Conservation (phyloP, 2,797 vertebrate species). For the Esox lucius region DNA sequence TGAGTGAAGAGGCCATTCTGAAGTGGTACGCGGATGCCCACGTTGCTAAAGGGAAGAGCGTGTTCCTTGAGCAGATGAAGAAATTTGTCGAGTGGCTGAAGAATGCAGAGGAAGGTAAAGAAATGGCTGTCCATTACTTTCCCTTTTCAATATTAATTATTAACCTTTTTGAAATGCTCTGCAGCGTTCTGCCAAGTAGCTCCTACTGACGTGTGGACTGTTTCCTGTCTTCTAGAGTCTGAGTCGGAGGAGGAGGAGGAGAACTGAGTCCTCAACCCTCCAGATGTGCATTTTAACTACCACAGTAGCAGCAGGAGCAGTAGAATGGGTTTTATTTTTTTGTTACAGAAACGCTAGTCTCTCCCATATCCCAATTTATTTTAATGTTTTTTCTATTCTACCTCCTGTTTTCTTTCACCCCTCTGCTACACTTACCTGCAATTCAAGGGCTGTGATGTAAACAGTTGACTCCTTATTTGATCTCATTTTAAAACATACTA, state of each 20-base stretch:
- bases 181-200: background rate
- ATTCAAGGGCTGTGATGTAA: conserved; percentile 81
- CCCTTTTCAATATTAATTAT: background rate
- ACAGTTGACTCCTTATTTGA: conserved; percentile 78
- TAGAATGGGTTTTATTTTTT: conserved; percentile 79
- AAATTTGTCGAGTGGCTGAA: conserved; percentile 98
- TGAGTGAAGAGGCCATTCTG: conserved; percentile 95
- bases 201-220: conserved; percentile 2
- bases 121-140: background rate
- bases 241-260: conserved; percentile 95
- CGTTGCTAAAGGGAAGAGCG: conserved; percentile 90
- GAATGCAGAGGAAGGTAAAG: conserved; percentile 92
- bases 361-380: conserved; percentile 59
- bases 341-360: conserved; percentile 78
- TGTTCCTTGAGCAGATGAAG: conserved; percentile 98
- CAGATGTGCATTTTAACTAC: conserved; percentile 27
- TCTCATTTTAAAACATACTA: conserved; percentile 61
- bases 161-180: background rate
- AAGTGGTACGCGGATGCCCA: conserved; percentile 96
- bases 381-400: conserved; percentile 82
- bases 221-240: conserved; percentile 81
- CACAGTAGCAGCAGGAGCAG: conserved; percentile 79
- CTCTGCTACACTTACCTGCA: conserved; percentile 78
- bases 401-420: conserved; percentile 86
- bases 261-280: conserved; percentile 77